Evolutionary conservation across 2,113 vertebrate species (phyloP).

Genomic region (Phalacrocorax aristotelis): DNA sequence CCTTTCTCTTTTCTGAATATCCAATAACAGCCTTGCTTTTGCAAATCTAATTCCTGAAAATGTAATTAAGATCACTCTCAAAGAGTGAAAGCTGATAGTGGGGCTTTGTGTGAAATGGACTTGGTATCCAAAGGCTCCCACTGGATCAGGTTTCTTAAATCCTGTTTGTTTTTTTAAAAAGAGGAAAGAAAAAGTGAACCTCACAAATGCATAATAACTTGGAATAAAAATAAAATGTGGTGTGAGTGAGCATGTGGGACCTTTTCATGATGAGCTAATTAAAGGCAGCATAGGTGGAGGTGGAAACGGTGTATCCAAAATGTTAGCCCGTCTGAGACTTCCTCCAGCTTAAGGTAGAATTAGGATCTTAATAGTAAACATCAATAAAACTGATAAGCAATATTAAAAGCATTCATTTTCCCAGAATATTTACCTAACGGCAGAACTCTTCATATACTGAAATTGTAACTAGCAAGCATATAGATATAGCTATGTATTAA

Average conservation of each 20-base stretch:
- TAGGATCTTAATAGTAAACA: rapidly evolving
- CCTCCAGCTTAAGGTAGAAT: not conserved
- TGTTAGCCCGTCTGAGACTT: not conserved
- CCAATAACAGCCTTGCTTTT: not conserved
- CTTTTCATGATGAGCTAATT: not conserved
- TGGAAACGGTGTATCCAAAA: not conserved
- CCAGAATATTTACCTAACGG: not conserved
- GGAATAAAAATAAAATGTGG: not conserved
- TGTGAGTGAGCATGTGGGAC: not conserved
- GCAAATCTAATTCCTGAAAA: not conserved
- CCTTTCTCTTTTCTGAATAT: constrained; percentile 11
- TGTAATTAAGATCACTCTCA: not conserved
- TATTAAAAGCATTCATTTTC: not conserved
- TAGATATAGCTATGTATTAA: not conserved
- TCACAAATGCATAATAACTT: not conserved
- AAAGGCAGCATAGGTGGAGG: not conserved
- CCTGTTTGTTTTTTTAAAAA: not conserved
- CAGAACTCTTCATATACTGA: not conserved
- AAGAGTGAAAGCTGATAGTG: not conserved
- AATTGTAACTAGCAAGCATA: not conserved
- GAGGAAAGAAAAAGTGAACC: not conserved
- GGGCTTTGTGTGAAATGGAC: not conserved
- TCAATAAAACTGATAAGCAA: not conserved
- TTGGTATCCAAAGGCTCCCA: not conserved
- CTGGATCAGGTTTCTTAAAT: not conserved